phyloP scores from a whole-genome alignment of 2,888 invertebrate genomes.

The Pachliopta kotzebuea region DNA sequence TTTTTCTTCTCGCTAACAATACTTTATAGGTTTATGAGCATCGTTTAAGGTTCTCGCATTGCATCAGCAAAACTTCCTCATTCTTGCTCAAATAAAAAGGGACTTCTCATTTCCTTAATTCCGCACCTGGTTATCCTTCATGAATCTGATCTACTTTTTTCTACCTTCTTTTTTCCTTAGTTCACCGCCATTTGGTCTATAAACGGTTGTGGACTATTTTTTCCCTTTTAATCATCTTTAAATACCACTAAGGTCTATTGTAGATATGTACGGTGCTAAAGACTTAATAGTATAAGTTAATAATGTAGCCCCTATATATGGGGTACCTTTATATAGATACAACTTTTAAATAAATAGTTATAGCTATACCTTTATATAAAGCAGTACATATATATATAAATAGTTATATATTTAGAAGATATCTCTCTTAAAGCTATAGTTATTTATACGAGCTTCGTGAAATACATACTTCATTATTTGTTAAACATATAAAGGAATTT shows the following conservation, averaged over 20 bases:
- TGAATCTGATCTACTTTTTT: conserved; percentile 18
- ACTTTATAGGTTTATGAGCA: conserved; percentile 5
- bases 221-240: neutral
- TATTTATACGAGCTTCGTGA: no score
- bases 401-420: no score
- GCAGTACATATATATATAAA: no score
- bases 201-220: conserved; percentile 12
- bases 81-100: conserved; percentile 15
- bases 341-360: no score
- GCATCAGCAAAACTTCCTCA: conserved; percentile 24
- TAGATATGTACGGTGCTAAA: conserved; percentile 8
- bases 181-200: conserved; percentile 17
- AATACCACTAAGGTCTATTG: neutral
- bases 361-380: no score
- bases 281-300: neutral
- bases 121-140: conserved; percentile 17
- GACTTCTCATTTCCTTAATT: conserved; percentile 19
- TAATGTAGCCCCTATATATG: no score
- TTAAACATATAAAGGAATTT: no score
- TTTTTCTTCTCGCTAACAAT: conserved; percentile 6
- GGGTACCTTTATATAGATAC: no score
- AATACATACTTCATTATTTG: no score
- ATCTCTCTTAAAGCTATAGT: no score
- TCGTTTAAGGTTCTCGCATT: conserved; percentile 10
- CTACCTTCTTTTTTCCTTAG: conserved; percentile 12